Evolutionary conservation across 2,797 vertebrate genomes (phyloP).

Genomic region (Cossypha polioptera): DNA sequence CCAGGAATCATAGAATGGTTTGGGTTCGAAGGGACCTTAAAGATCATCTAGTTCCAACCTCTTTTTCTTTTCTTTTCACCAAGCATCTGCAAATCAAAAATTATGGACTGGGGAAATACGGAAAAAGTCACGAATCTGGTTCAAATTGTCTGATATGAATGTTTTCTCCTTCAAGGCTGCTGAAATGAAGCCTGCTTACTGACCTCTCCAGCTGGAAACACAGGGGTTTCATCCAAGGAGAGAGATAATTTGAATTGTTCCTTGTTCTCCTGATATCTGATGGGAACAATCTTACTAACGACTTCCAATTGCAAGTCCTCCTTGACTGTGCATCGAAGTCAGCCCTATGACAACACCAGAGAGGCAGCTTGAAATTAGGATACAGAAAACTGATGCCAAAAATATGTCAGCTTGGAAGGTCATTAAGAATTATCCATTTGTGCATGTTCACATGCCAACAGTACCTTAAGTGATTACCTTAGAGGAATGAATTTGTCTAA

Average conservation of each 20-base stretch:
- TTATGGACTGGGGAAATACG: not conserved
- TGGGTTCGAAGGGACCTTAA: not conserved
- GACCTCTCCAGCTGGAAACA: not conserved
- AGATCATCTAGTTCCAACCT: not conserved
- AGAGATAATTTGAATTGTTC: not conserved
- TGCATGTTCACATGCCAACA: slow-evolving; percentile 45
- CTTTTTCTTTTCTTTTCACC: not conserved
- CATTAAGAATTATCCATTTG: slow-evolving; percentile 63
- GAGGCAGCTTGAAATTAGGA: slow-evolving; percentile 63
- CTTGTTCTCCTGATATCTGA: not conserved
- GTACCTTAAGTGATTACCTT: slow-evolving; percentile 66
- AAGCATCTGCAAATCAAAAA: not conserved
- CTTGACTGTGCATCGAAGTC: not conserved
- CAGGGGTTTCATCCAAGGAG: not conserved
- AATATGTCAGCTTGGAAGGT: slow-evolving; percentile 59
- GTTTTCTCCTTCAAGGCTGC: not conserved
- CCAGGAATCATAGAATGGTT: not conserved
- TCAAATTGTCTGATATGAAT: not conserved
- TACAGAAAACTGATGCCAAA: slow-evolving; percentile 50
- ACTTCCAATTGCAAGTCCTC: not conserved
- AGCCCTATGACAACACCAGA: not conserved
- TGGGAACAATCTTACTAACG: not conserved
- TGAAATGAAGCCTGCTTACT: not conserved
- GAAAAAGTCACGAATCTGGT: not conserved
- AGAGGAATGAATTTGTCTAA: slow-evolving; percentile 43